Conservation (phyloP, 2,888 invertebrate species). For the Thymelicus sylvestris region DNA sequence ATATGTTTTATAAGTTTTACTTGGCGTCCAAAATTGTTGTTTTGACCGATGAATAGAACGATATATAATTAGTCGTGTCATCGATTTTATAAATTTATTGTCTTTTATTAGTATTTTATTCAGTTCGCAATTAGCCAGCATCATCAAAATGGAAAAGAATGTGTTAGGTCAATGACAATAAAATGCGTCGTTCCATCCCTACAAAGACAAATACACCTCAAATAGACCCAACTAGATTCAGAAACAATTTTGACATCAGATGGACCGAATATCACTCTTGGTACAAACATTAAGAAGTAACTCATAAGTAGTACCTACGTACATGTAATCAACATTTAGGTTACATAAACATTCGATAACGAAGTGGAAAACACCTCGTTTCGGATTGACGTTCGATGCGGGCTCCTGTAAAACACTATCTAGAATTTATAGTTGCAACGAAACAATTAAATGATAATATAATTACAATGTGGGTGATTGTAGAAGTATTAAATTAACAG, state of each 20-base stretch:
- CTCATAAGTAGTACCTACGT: neutral
- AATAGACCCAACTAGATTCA: no score
- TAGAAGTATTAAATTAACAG: no score
- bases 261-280: neutral
- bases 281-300: neutral
- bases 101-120: no score
- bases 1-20: slow-evolving; percentile 19
- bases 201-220: no score
- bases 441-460: neutral
- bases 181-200: no score
- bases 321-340: slow-evolving; percentile 52
- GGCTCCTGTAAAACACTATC: slow-evolving; percentile 9
- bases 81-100: no score
- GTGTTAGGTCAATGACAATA: no score
- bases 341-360: slow-evolving; percentile 73
- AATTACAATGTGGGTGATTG: neutral
- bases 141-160: no score
- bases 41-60: no score
- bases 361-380: neutral
- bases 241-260: no score
- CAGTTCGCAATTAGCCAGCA: no score
- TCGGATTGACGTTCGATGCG: slow-evolving; percentile 37
- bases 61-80: no score
- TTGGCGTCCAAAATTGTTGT: slow-evolving; percentile 8
- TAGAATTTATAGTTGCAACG: neutral